Base-by-base conservation (phyloP, 2,888 invertebrate genomes). In the Lissonota sp. region DNA sequence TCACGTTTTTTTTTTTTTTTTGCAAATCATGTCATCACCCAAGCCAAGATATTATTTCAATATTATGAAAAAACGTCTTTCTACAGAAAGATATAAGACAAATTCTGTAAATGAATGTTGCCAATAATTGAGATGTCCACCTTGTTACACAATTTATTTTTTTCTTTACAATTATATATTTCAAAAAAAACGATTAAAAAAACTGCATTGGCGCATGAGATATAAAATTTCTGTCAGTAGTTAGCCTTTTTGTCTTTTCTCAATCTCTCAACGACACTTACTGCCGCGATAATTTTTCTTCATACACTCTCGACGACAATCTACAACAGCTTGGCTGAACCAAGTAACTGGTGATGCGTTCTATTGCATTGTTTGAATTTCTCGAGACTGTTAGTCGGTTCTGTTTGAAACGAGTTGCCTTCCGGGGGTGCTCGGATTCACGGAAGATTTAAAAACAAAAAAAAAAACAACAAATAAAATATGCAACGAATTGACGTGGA, bases 381-480 rank as follows among this genome's bases (percentile, higher is more conserved):
- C 4, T 51, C 6, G 6, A 79, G 60, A 74, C 75, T 79, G 80
- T 84, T 80, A 70, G 83, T 80, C 80, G 63, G 75, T 84, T 84
- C 71, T 80, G 80, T 81, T 71, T 40, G 55, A 16, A 14, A 58
- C 51, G 55, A 44, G 51, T 70, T n/a, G 37, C 14, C 62, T 80
- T 67, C 14, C 58, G 62, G 74, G 26, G 44, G 49, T 71, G 14
- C 53, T 71, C 49, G 58, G 69, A 42, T 53, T 70, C 58, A 62
- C 62, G 75, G 49, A 64, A 81, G 62, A 83, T 63, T 72, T 42
- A 55, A 80, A 73, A 58, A 42, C 51, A 51, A 60, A 67, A 12
- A 67, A 42, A 12, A 46, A 63, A 57, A 57, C 7, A 40, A 40
- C 37, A 76, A 67, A 58, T 55, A 66, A 66, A 44, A 49, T 51